A percentile compares a stretch with the other conserved stretches of the same genome.
These are phyloP conservation scores for Cercopithecus mona DNA, from an alignment of 2,113 vertebrate genomes.

Conservation along the genomic window DNA sequence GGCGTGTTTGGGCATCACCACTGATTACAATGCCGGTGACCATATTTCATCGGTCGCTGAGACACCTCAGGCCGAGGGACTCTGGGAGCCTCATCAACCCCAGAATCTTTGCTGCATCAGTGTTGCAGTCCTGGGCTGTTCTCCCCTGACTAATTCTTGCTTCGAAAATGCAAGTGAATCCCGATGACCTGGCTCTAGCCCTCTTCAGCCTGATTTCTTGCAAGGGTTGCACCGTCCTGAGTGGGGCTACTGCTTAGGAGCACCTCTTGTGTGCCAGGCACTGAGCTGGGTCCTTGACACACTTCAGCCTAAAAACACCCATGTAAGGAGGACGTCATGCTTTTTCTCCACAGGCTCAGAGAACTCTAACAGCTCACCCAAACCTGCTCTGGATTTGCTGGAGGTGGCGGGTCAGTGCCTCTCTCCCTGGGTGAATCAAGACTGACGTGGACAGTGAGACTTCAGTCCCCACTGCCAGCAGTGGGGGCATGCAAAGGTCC, in stretches of 20 bases:
- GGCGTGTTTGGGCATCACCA: rapidly evolving
- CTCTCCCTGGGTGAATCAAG: background rate
- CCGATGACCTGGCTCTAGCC: background rate
- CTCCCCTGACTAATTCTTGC: background rate
- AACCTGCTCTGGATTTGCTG: background rate
- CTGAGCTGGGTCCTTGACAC: rapidly evolving
- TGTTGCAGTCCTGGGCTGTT: background rate
- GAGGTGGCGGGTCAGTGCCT: background rate
- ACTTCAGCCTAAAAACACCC: background rate
- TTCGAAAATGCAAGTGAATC: background rate
- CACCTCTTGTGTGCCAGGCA: background rate
- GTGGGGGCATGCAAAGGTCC: background rate
- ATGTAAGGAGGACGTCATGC: rapidly evolving
- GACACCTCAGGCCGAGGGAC: background rate
- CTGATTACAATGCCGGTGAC: rapidly evolving
- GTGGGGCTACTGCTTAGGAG: background rate
- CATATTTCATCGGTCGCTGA: rapidly evolving
- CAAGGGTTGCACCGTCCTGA: background rate
- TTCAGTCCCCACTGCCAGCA: rapidly evolving
- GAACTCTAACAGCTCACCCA: no score
- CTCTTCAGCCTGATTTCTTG: background rate
- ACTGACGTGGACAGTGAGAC: background rate
- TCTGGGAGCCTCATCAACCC: rapidly evolving
- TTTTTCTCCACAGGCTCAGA: background rate
- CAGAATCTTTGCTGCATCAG: background rate